These are phyloP conservation scores for Sciurus vulgaris DNA, from an alignment of 2,797 vertebrate genomes.

Conservation along the genomic window DNA sequence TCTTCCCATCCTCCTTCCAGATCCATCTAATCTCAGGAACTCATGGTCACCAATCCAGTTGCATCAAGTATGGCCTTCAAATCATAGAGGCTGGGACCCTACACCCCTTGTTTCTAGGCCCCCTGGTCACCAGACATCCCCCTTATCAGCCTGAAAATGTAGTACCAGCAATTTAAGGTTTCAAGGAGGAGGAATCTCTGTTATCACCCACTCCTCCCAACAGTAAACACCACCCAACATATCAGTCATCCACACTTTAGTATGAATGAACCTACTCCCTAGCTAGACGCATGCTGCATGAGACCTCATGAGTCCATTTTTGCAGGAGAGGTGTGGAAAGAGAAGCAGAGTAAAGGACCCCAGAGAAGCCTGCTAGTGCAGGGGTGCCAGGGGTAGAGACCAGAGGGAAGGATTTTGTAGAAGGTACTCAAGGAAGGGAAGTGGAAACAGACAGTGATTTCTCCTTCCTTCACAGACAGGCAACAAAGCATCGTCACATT, in stretches of 20 bases:
- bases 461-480: neutral
- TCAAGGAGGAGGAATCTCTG: neutral
- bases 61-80: neutral
- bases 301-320: neutral
- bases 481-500: neutral
- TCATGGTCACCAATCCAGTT: neutral
- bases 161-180: neutral
- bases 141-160: neutral
- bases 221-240: neutral
- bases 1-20: neutral
- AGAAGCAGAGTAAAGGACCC: neutral
- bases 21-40: neutral
- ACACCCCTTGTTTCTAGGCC: neutral
- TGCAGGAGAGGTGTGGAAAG: neutral
- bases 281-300: neutral
- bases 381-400: neutral
- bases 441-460: neutral
- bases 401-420: neutral
- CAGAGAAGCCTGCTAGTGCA: neutral
- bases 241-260: neutral
- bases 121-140: neutral
- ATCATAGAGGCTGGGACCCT: neutral
- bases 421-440: neutral
- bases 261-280: neutral
- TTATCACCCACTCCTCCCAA: neutral